Conservation (phyloP, 1,140 invertebrate species). For the Ceratosolen solmsi region DNA sequence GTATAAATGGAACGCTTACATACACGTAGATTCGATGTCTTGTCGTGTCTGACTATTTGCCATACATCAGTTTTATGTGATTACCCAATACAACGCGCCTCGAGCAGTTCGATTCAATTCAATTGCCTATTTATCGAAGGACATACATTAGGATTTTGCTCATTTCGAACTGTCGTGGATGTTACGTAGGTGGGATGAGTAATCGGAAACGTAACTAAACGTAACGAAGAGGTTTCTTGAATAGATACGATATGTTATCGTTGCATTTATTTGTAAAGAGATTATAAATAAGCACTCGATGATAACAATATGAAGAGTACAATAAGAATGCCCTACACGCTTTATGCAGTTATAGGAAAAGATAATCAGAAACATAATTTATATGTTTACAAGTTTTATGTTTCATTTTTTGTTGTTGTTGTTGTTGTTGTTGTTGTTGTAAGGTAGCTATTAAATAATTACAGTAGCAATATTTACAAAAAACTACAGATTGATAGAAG, state of each 20-base stretch:
- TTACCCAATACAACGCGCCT: background rate
- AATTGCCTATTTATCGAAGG: background rate
- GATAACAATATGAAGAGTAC: background rate
- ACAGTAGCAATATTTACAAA: no score
- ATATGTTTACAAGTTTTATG: no score
- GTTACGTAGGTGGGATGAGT: no score
- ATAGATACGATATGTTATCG: background rate
- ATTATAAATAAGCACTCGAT: background rate
- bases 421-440: no score
- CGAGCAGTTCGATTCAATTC: slow-evolving; percentile 7
- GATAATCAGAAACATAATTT: no score
- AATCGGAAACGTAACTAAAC: background rate
- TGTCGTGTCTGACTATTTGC: background rate
- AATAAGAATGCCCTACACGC: background rate
- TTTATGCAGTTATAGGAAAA: no score
- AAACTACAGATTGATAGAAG: no score
- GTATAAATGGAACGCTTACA: background rate
- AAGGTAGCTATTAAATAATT: no score
- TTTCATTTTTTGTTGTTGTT: no score
- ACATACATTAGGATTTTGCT: background rate
- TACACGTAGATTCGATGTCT: slow-evolving; percentile 19
- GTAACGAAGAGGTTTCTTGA: background rate
- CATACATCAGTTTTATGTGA: background rate
- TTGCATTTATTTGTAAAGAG: background rate
- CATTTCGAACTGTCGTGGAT: no score